Base-by-base conservation (phyloP, 1,140 invertebrate genomes). In the Bombus soroeensis region DNA sequence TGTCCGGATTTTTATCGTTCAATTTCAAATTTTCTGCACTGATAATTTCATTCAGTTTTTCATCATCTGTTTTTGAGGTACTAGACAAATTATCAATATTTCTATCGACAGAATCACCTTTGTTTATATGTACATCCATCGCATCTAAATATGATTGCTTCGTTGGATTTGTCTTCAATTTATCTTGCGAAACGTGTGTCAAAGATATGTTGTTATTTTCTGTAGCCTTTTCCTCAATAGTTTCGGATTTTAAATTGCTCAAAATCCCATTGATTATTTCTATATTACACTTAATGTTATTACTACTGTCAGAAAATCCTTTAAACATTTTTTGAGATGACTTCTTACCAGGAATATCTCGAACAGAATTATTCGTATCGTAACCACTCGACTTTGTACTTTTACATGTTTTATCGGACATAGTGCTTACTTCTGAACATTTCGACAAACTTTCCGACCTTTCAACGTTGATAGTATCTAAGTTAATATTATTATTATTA, bases 41-140 rank as follows among this genome's bases (percentile, higher is more conserved):
- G 22, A 89, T 90, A 59, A 91, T 93, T 34, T 93, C 93, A 68
- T 92, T 90, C 1, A 94, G 73, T 76, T 94, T 94, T 59, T 94
- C 93, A 57, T 94, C 93, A n/a, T 94, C 93, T 0, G 92, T 93
- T 77, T 93, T 94, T 1, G 92, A 94, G 73, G 64, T 87, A 13
- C 39, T 91, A 6, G 85, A 89, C 4, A 88, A 76, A 78, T 89
- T 91, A 53, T 88, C 89, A 39, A 70, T 53, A 1, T 43, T 70
- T 53, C 41, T 25, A 39, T 70, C 39, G 25, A 78, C 13, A 64
- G 39, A 73, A 72, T 39, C 41, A 1, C 66, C 43, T 10, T 6
- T 71, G 3, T 72, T 41, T 71, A 41, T 70, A 37, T 37, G 34
- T 15, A 47, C 71, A 72, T 72, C 32, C 34, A 47, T 1, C 43